phyloP scores from a whole-genome alignment of 2,797 vertebrate species.

The Leptoclinus maculatus region DNA sequence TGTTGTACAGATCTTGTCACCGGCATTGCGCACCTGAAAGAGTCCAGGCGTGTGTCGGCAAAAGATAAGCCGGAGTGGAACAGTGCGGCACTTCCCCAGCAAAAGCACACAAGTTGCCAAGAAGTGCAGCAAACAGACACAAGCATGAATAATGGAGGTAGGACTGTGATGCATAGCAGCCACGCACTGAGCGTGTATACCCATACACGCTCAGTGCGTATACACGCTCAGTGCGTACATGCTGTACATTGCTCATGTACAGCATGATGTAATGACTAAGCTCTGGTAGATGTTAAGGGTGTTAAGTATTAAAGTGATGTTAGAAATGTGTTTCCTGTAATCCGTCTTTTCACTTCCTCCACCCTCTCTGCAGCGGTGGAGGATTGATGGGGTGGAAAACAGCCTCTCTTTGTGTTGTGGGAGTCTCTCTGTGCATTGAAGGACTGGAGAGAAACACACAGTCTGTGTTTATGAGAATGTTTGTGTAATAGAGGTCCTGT shows the following conservation, averaged over 20 bases:
- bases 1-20: constrained; percentile 34
- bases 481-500: constrained; percentile 14
- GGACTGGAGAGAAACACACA: constrained; percentile 21
- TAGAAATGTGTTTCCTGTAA: constrained; percentile 59
- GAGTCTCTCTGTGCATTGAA: constrained; percentile 47
- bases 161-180: constrained; percentile 47
- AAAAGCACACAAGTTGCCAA: constrained; percentile 54
- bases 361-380: constrained; percentile 37
- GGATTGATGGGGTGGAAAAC: constrained; percentile 55
- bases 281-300: constrained; percentile 35
- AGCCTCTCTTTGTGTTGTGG: constrained; percentile 64
- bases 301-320: constrained; percentile 42
- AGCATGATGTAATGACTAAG: constrained; percentile 43
- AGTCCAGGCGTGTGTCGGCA: constrained; percentile 58
- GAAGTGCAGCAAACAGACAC: constrained; percentile 48
- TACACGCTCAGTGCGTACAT: too few species aligned
- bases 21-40: constrained; percentile 37
- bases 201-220: too few species aligned
- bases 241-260: constrained; percentile 27
- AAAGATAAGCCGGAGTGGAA: constrained; percentile 62
- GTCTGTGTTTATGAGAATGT: constrained; percentile 43
- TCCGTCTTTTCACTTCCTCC: constrained; percentile 37
- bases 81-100: constrained; percentile 46
- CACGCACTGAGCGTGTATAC: constrained; percentile 27
- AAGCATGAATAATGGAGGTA: constrained; percentile 59